Conservation (phyloP, 2,797 vertebrate species). For the Strix occidentalis region DNA sequence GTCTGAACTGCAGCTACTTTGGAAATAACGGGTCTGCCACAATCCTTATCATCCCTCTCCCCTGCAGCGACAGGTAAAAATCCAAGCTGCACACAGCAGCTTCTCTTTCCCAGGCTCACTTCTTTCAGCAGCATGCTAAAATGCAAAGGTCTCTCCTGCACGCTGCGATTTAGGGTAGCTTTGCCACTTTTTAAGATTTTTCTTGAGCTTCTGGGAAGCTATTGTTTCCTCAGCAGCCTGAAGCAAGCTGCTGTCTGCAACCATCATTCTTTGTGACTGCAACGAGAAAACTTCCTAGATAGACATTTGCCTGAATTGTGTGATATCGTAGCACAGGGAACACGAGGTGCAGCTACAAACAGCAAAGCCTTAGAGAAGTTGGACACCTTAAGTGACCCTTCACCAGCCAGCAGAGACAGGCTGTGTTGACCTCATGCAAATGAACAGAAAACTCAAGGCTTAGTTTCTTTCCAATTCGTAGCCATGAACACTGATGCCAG, state of each 20-base stretch:
- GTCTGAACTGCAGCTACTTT: not conserved
- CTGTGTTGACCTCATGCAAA: not conserved
- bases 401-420: not conserved
- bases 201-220: not conserved
- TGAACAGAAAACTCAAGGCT: not conserved
- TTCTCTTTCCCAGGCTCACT: not conserved
- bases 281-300: not conserved
- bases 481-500: not conserved
- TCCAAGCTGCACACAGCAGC: not conserved
- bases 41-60: not conserved
- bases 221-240: conserved; percentile 15
- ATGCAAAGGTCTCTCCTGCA: not conserved
- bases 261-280: not conserved
- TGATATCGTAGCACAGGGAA: not conserved
- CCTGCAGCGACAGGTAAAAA: not conserved
- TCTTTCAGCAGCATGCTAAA: not conserved
- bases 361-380: not conserved
- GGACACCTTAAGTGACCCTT: not conserved
- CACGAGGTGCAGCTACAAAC: not conserved
- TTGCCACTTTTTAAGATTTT: not conserved
- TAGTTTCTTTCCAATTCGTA: not conserved
- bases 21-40: not conserved
- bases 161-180: not conserved
- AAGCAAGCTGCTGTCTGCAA: not conserved
- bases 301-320: not conserved